Evolutionary conservation across 53 echinoderm and acorn worm species (phyloP), one percentile per base, ranked within the genome.

Genomic region (Arbacia lixula): DNA sequence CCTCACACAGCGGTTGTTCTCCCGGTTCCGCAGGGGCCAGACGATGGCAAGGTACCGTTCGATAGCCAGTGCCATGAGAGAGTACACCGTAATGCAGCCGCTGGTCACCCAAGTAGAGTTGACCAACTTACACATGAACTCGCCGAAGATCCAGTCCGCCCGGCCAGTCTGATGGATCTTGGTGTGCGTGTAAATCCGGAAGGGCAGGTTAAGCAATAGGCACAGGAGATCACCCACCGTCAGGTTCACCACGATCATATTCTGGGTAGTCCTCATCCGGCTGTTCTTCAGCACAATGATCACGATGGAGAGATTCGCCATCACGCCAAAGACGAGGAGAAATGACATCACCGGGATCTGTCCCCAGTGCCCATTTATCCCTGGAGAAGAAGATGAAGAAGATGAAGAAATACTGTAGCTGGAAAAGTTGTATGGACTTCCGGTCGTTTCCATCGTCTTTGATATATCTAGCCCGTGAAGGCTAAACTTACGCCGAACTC

Each of bases 1-100:
- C 57, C 78, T 56, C 1, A 58, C 78, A 41, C 78, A 77, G 55
- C 38, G 39, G 38, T 29, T 58, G 37, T 22, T 77, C 35, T 41
- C 78, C 8, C 78, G 78, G 60, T 56, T 77, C 35, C 57, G 57
- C 78, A 57, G 58, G 0, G 78, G 78, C 78, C 78, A 58, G 14
- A 60, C 78, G 12, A 77, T 77, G 36, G 78, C 78, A 11, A 77
- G 60, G 36, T 77, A 77, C 1, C 78, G 38, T 41, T 77, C 78
- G 24, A 77, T 58, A 10, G 78, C 78, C n/a, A 77, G 29, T 16
- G 78, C 78, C 78, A 77, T 77, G 57, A 77, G 60, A 26, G 78
- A 77, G 56, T 29, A 77, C 49, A 77, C 60, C 25, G 78, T 77
- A 27, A 77, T 58, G 17, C 78, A 77, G 12, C 60, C 60, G 29